Conservation (phyloP, 64 coral and sea anemone species). For the Platygyra sinensis region DNA sequence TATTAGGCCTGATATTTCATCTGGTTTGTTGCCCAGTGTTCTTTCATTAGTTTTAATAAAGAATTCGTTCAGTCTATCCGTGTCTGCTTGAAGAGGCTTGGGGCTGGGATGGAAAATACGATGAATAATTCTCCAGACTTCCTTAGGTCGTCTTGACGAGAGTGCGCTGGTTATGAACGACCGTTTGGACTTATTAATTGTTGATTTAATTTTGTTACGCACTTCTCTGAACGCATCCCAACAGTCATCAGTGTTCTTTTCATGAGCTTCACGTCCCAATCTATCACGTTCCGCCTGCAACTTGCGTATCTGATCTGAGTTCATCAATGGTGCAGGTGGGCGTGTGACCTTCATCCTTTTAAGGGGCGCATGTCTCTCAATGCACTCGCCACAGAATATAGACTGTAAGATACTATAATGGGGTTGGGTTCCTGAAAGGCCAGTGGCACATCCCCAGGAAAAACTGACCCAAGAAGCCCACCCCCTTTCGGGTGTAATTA, state of each 20-base stretch:
- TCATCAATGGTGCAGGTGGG: conserved; percentile 59
- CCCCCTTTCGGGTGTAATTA: no score
- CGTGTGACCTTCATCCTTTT: conserved; percentile 40
- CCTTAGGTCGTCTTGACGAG: no score
- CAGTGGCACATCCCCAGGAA: no score
- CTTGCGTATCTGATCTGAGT: conserved; percentile 58
- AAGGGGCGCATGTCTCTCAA: conserved; percentile 58
- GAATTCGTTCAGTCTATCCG: conserved; percentile 56
- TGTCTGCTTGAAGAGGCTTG: conserved; percentile 46
- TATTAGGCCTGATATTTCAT: conserved; percentile 46
- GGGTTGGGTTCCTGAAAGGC: no score
- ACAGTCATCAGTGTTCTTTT: conserved; percentile 56
- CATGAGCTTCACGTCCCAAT: conserved; percentile 52
- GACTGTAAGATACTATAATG: no score
- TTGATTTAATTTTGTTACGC: no score
- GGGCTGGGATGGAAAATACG: conserved; percentile 55
- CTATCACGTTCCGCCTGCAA: conserved; percentile 51
- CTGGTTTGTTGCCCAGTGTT: conserved; percentile 56
- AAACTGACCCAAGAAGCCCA: no score
- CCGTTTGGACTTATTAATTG: conserved; percentile 70
- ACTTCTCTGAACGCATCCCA: conserved; percentile 43
- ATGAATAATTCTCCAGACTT: conserved; percentile 23
- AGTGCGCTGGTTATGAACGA: conserved; percentile 25
- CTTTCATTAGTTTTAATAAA: conserved; percentile 50
- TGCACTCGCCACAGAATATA: conserved; percentile 41